Conservation (phyloP, 2,888 invertebrate species). For the Netelia melanura region DNA sequence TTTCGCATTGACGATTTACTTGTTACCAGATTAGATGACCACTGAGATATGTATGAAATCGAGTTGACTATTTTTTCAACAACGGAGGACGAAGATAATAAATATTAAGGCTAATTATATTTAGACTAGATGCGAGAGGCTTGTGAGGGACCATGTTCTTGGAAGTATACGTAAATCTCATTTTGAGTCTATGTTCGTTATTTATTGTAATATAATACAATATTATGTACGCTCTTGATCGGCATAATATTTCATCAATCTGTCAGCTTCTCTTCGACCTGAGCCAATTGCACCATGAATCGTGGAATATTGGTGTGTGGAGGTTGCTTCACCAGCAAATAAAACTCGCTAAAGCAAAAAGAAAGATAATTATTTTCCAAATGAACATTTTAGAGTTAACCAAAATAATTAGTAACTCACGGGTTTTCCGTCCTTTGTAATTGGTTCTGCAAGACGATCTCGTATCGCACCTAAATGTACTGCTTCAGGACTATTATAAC, state of each 20-base stretch:
- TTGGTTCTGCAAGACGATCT: constrained; percentile 86
- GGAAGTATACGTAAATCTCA: too few relatives aligned
- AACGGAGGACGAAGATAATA: too few relatives aligned
- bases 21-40: too few relatives aligned
- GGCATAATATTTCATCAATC: constrained; percentile 81
- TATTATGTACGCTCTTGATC: not conserved
- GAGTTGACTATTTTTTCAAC: too few relatives aligned
- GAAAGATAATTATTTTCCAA: constrained; percentile 1
- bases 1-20: too few relatives aligned
- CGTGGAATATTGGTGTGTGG: constrained; percentile 86
- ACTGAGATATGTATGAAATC: too few relatives aligned
- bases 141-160: too few relatives aligned
- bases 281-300: constrained; percentile 90
- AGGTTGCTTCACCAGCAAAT: constrained; percentile 89
- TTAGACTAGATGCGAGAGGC: too few relatives aligned
- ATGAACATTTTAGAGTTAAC: not conserved
- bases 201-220: too few relatives aligned
- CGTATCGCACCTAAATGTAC: constrained; percentile 85
- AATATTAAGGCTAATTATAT: too few relatives aligned
- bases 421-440: constrained; percentile 81
- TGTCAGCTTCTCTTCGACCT: constrained; percentile 90
- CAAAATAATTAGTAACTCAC: constrained; percentile 60
- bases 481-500: constrained; percentile 85
- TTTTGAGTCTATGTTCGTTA: too few relatives aligned
- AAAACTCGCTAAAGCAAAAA: constrained; percentile 85